Evolutionary conservation across 2,113 vertebrate genomes (phyloP).

Genomic region (Cisticola juncidis): DNA sequence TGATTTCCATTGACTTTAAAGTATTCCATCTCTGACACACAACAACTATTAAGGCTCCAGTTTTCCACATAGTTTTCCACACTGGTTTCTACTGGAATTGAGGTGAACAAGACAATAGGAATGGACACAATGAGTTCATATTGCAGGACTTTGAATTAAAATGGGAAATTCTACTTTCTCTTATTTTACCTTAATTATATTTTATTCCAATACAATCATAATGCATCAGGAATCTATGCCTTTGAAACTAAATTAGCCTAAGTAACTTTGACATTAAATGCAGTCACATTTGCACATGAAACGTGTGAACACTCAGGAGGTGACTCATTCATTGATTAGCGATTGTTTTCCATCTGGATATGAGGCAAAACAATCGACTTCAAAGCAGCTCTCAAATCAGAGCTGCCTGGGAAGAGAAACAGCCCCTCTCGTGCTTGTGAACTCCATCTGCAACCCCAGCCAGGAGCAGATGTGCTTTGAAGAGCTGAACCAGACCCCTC

Average conservation of each 20-base stretch:
- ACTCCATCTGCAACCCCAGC: not conserved
- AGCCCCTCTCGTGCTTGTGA: not conserved
- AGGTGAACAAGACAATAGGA: not conserved
- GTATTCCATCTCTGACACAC: not conserved
- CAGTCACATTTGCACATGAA: not conserved
- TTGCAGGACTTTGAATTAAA: not conserved
- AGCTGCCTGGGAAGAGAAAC: not conserved
- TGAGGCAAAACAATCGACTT: not conserved
- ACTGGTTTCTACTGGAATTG: not conserved
- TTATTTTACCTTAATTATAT: not conserved
- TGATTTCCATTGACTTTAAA: not conserved
- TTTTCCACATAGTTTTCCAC: not conserved
- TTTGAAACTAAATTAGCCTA: not conserved
- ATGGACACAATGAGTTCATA: not conserved
- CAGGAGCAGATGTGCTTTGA: not conserved
- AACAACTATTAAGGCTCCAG: not conserved
- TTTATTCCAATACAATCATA: not conserved
- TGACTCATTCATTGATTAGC: not conserved
- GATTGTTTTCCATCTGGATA: not conserved
- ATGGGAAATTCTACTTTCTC: not conserved
- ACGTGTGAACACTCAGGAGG: not conserved
- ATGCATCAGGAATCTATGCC: not conserved
- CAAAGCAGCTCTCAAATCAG: conserved; percentile 12
- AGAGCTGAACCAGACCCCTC: not conserved
- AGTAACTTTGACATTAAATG: not conserved